phyloP scores from a whole-genome alignment of 2,113 vertebrate genomes.

The Aldabrachelys gigantea region DNA sequence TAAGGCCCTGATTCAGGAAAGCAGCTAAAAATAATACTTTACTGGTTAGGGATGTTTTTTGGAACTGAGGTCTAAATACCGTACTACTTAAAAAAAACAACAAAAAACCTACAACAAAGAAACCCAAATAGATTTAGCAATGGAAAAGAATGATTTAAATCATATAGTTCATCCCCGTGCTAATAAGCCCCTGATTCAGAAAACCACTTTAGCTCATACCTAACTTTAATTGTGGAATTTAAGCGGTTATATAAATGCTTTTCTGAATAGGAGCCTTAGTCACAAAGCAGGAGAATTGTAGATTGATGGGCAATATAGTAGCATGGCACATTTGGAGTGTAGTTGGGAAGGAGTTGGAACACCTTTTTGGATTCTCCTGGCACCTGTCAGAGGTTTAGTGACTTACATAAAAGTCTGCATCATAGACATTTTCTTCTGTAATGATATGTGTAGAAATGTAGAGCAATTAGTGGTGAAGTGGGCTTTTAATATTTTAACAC shows the following conservation, averaged over 20 bases:
- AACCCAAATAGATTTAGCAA: background rate
- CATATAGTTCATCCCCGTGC: background rate
- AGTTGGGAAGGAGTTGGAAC: background rate
- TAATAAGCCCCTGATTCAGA: background rate
- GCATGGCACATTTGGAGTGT: background rate
- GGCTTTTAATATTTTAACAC: background rate
- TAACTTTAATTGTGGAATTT: background rate
- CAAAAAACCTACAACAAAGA: background rate
- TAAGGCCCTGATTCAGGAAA: background rate
- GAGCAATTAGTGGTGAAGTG: background rate
- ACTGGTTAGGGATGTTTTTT: constrained; percentile 2
- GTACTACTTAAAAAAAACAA: background rate
- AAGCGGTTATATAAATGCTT: background rate
- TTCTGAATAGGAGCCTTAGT: background rate
- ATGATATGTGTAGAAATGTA: constrained; percentile 8
- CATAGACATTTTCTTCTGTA: constrained; percentile 12
- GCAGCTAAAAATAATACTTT: background rate
- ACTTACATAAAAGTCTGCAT: background rate
- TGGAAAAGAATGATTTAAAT: background rate
- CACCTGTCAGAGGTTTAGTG: background rate
- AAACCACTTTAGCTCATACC: background rate
- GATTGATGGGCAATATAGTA: background rate
- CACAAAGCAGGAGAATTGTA: accelerated
- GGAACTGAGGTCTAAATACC: background rate
- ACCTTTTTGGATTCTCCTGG: constrained; percentile 2